Evolutionary conservation across 2,113 vertebrate genomes (phyloP).

Genomic region (Chaetura pelagica): DNA sequence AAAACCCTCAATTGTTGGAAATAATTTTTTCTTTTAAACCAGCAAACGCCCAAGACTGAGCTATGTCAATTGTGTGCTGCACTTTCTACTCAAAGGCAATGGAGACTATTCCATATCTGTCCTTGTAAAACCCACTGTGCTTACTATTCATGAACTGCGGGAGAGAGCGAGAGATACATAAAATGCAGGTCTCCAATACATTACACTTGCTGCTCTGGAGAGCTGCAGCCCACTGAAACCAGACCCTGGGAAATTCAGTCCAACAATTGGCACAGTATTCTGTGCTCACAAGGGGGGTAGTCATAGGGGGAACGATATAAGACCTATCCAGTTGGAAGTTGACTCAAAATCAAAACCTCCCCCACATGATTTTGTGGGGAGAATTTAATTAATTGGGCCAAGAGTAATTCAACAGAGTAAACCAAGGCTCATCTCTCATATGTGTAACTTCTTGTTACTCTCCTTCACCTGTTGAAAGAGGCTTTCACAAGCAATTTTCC

Average conservation of each 20-base stretch:
- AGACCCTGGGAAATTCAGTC: background rate
- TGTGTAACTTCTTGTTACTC: background rate
- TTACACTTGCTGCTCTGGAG: background rate
- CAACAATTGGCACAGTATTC: accelerated
- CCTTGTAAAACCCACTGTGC: conserved; percentile 61
- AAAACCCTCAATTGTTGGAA: conserved; percentile 62
- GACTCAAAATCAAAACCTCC: background rate
- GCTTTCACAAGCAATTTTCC: background rate
- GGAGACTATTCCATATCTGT: conserved; percentile 36
- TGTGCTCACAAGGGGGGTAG: background rate
- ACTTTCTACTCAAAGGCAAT: conserved; percentile 39
- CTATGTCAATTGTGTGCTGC: conserved; percentile 54
- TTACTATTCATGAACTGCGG: conserved; percentile 68
- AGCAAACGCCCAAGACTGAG: conserved; percentile 56
- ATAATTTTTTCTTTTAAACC: conserved; percentile 76
- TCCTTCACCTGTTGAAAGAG: background rate
- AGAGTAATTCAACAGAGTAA: background rate
- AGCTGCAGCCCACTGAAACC: background rate
- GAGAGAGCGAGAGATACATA: conserved; percentile 9
- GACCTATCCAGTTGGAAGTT: background rate
- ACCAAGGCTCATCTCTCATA: background rate
- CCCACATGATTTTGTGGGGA: background rate
- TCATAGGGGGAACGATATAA: background rate
- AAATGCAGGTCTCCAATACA: background rate
- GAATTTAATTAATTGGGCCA: background rate